Evolutionary conservation across 2,113 vertebrate species (phyloP).

Genomic region (Condylura cristata): DNA sequence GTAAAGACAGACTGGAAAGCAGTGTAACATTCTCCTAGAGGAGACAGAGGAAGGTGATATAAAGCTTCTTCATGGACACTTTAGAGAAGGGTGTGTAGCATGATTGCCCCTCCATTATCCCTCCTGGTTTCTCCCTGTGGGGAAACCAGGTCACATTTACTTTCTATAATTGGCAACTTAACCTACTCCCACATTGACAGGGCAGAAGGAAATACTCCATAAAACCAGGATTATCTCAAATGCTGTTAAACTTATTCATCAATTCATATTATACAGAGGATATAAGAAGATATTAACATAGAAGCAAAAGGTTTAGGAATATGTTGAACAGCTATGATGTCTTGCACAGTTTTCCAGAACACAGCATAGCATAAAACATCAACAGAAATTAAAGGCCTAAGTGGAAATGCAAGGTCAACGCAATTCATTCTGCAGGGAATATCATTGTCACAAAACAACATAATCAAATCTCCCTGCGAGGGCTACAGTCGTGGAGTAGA

Average conservation of each 20-base stretch:
- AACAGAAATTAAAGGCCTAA: conserved; percentile 54
- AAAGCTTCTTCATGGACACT: conserved; percentile 9
- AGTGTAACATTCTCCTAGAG: not conserved
- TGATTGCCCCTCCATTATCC: too few relatives aligned
- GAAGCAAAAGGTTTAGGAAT: not conserved
- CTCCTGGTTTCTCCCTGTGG: too few relatives aligned
- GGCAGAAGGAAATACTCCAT: not conserved
- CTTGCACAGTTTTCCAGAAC: conserved; percentile 63
- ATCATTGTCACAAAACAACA: conserved; percentile 22
- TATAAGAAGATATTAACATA: conserved; percentile 52
- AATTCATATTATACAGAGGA: conserved; percentile 48
- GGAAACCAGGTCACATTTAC: not conserved
- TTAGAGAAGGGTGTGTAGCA: not conserved
- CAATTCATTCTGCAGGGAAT: conserved; percentile 41
- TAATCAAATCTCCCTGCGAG: conserved; percentile 56
- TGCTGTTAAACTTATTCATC: too few relatives aligned
- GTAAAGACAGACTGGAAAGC: conserved; percentile 63
- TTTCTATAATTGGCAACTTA: conserved; percentile 43
- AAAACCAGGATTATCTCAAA: not conserved
- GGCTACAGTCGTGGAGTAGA: not conserved
- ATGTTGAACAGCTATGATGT: not conserved
- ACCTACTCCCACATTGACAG: not conserved
- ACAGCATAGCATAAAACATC: conserved; percentile 5
- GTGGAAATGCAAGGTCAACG: not conserved
- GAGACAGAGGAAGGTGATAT: conserved; percentile 43